phyloP scores from a whole-genome alignment of 2,797 vertebrate genomes.

The Coregonus suidteri region DNA sequence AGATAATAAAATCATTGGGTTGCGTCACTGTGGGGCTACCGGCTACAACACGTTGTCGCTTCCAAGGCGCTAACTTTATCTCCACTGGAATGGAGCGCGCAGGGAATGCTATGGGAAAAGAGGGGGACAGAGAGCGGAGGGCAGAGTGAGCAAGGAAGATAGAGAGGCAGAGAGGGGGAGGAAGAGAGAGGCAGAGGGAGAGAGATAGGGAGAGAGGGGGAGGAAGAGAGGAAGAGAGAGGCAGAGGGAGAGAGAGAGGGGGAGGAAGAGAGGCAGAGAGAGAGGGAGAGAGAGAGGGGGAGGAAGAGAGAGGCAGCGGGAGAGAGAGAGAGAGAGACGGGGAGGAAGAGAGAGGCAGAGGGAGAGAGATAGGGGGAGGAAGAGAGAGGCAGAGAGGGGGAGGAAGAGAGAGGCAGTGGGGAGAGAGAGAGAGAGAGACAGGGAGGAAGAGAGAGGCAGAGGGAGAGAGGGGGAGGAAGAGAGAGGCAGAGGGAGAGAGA shows the following conservation, averaged over 20 bases:
- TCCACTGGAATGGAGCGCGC: conserved; percentile 78
- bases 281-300: conserved; percentile 63
- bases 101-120: conserved; percentile 39
- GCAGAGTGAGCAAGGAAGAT: not conserved
- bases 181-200: not conserved
- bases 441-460: not conserved
- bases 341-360: not conserved
- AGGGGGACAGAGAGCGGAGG: not conserved
- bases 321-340: not conserved
- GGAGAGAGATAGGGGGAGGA: not conserved
- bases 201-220: not conserved
- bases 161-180: not conserved
- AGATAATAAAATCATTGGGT: conserved; percentile 78
- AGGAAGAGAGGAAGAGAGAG: not conserved
- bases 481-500: not conserved
- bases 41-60: conserved; percentile 81
- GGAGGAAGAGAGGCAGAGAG: conserved; percentile 14
- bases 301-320: not conserved
- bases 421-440: conserved; percentile 5
- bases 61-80: conserved; percentile 85
- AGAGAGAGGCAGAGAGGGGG: not conserved
- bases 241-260: not conserved
- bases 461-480: not conserved
- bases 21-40: conserved; percentile 78
- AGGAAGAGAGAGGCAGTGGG: conserved; percentile 17